Evolutionary conservation across 2,113 vertebrate genomes (phyloP).

Genomic region (Erythrocebus patas): DNA sequence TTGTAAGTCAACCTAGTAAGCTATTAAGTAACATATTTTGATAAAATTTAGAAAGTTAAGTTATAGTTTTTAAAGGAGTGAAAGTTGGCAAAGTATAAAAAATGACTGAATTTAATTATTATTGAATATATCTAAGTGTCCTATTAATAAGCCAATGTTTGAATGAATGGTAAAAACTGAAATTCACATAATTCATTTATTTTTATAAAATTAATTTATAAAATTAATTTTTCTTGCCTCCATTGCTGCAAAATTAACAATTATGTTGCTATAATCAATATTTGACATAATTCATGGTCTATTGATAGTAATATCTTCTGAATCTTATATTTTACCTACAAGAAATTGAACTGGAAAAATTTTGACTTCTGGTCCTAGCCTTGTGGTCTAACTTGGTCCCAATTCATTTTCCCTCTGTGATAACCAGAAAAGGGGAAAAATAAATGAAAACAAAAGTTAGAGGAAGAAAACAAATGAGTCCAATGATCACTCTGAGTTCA

Average conservation of each 20-base stretch:
- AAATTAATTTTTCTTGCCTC: neutral
- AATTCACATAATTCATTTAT: neutral
- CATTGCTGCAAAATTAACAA: slow-evolving; percentile 9
- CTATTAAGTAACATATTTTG: neutral
- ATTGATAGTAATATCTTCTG: neutral
- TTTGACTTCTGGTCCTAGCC: neutral
- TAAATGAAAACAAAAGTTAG: neutral
- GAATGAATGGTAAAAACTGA: neutral
- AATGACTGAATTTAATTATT: slow-evolving; percentile 15
- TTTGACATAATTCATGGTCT: neutral
- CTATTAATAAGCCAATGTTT: neutral
- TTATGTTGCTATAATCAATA: neutral
- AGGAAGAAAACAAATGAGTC: neutral
- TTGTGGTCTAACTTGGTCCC: neutral
- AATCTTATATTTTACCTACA: neutral
- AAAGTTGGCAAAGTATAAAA: slow-evolving; percentile 19
- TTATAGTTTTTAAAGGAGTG: neutral
- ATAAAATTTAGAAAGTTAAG: neutral
- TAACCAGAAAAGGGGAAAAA: neutral
- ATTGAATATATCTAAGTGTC: neutral
- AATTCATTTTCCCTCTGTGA: neutral
- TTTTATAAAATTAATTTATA: neutral
- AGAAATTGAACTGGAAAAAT: neutral
- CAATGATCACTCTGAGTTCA: neutral
- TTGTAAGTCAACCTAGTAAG: neutral